Conservation (phyloP, 2,797 vertebrate species). For the Rhynchotus rufescens region DNA sequence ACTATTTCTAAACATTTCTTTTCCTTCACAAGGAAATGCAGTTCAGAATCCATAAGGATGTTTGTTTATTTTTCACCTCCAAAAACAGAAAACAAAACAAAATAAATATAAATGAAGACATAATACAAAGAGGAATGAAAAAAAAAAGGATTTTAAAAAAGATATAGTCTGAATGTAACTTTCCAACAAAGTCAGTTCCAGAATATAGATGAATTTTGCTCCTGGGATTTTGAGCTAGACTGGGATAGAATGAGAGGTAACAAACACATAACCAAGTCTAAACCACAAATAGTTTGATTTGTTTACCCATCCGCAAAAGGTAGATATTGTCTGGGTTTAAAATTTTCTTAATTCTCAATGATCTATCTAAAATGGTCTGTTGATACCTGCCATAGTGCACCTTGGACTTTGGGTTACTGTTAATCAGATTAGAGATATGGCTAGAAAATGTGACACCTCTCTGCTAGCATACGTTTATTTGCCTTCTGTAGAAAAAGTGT, state of each 20-base stretch:
- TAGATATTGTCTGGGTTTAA: neutral
- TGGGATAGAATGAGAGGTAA: neutral
- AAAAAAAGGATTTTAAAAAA: neutral
- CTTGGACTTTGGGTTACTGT: neutral
- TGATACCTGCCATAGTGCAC: neutral
- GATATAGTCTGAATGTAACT: neutral
- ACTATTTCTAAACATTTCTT: neutral
- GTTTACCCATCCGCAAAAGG: neutral
- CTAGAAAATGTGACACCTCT: neutral
- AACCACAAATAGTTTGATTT: neutral
- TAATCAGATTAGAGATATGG: neutral
- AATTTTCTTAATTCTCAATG: neutral
- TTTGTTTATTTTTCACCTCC: neutral
- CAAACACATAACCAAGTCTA: neutral
- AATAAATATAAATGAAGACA: neutral
- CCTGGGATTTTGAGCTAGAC: neutral
- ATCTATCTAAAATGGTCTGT: neutral
- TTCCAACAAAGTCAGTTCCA: neutral
- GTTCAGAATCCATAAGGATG: neutral
- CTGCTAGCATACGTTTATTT: neutral
- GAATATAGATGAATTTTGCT: neutral
- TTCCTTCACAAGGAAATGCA: neutral
- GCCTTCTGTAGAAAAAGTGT: neutral
- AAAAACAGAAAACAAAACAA: neutral
- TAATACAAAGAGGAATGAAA: no score